Conservation (phyloP, 53 echinoderm and acorn worm genomes). For the Paelopatides confundens region DNA sequence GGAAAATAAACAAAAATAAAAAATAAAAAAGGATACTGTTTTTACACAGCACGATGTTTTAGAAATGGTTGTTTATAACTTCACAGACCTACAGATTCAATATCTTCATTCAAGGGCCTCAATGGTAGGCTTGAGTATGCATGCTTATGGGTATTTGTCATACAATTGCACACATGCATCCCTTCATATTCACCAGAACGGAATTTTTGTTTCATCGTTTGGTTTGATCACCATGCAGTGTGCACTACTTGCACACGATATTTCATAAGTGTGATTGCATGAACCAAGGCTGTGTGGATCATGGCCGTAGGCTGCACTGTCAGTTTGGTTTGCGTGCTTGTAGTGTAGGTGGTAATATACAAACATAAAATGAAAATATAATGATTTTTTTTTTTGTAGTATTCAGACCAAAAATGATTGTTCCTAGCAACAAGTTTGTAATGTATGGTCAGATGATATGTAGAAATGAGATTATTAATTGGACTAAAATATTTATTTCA, state of each 20-base stretch:
- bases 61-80: background rate
- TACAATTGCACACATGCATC: background rate
- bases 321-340: slow-evolving; percentile 27
- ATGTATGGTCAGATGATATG: too few relatives aligned
- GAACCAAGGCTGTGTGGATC: slow-evolving; percentile 16
- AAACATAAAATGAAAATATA: slow-evolving; percentile 23
- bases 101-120: slow-evolving; percentile 25
- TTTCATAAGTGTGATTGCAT: slow-evolving; percentile 6
- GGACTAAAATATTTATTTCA: too few relatives aligned
- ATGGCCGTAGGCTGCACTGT: slow-evolving; percentile 19
- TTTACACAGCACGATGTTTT: slow-evolving; percentile 3
- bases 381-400: slow-evolving; percentile 21
- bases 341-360: slow-evolving; percentile 10
- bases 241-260: background rate
- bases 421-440: slow-evolving; percentile 26
- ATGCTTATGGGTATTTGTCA: slow-evolving; percentile 17
- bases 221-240: background rate
- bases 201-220: background rate
- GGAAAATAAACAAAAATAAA: background rate
- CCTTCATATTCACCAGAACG: background rate
- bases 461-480: too few relatives aligned
- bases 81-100: background rate
- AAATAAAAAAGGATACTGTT: background rate
- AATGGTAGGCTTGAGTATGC: slow-evolving; percentile 19
- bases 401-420: slow-evolving; percentile 22